Evolutionary conservation across 2,797 vertebrate genomes (phyloP).

Genomic region (Sciaenops ocellatus): DNA sequence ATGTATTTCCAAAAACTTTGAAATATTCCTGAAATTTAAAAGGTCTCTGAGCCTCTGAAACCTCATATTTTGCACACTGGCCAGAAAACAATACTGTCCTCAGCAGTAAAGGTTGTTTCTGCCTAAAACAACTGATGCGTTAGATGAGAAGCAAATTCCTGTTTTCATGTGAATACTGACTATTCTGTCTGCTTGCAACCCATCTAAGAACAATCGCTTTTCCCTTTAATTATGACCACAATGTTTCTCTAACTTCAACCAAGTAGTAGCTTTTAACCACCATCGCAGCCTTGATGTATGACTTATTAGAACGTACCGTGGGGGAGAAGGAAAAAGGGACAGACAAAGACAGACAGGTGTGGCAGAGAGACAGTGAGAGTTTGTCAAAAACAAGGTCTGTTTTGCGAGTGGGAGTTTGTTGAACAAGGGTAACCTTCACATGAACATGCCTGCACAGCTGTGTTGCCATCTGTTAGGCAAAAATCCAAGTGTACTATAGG

Average conservation of each 20-base stretch:
- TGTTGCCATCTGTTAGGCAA: conserved; percentile 68
- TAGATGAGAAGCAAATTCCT: not conserved
- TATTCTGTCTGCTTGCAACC: not conserved
- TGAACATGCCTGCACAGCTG: conserved; percentile 65
- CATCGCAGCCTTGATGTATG: not conserved
- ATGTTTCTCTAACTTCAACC: not conserved
- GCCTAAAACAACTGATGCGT: not conserved
- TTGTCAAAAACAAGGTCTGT: conserved; percentile 41
- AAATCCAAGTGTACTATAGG: conserved; percentile 35
- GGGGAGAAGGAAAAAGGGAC: not conserved
- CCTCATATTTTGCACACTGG: not conserved
- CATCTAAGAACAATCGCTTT: not conserved
- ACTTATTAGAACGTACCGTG: not conserved
- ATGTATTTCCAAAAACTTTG: not conserved
- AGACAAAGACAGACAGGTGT: not conserved
- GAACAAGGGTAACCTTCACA: conserved; percentile 67
- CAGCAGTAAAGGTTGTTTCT: not conserved
- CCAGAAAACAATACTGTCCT: not conserved
- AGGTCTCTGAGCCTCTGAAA: not conserved
- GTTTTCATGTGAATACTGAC: not conserved
- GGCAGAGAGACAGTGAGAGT: not conserved
- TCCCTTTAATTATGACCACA: not conserved
- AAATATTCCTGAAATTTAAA: not conserved
- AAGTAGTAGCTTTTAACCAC: not conserved
- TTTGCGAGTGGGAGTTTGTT: conserved; percentile 49